Evolutionary conservation across 2,113 vertebrate genomes (phyloP).

Genomic region (Lathamus discolor): DNA sequence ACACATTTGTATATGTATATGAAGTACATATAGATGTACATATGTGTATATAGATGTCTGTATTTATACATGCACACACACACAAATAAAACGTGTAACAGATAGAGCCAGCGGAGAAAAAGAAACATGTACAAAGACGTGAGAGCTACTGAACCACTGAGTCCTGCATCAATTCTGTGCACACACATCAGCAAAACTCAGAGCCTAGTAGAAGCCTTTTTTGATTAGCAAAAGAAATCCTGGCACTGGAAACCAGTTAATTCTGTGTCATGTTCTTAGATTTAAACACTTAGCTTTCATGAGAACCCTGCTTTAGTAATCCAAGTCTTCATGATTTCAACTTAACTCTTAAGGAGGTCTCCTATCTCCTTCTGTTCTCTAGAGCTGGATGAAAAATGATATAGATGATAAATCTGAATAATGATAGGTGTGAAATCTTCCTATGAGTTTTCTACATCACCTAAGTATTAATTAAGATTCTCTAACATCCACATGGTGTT

Average conservation of each 20-base stretch:
- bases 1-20: neutral
- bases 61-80: neutral
- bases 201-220: neutral
- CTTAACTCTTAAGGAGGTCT: neutral
- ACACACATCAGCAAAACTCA: neutral
- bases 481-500: neutral
- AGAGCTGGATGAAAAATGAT: neutral
- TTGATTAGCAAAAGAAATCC: neutral
- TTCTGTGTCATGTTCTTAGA: neutral
- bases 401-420: neutral
- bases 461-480: neutral
- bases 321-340: neutral
- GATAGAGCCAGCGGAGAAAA: neutral
- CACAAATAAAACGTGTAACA: neutral
- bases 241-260: neutral
- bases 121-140: neutral
- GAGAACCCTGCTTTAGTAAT: neutral
- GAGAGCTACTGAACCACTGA: neutral
- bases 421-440: neutral
- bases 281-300: neutral
- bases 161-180: neutral
- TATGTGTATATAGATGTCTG: neutral
- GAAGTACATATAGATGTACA: neutral
- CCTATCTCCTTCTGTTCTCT: neutral
- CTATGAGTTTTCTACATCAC: neutral